Evolutionary conservation across 2,113 vertebrate species (phyloP).

Genomic region (Chrysochloris asiatica): DNA sequence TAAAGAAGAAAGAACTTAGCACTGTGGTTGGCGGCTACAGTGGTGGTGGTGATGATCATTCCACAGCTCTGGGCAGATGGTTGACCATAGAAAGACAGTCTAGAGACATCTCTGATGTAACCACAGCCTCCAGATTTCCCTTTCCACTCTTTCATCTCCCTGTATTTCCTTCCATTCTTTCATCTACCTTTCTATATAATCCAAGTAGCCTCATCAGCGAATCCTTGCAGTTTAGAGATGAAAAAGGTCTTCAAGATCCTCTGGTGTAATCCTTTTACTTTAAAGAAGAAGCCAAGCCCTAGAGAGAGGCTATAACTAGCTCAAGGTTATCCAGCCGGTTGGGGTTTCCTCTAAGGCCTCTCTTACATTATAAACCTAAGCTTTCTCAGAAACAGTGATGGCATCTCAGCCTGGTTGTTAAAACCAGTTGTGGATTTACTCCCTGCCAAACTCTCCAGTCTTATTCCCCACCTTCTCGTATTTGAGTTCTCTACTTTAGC

Average conservation of each 20-base stretch:
- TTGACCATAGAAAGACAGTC: slow-evolving; percentile 9
- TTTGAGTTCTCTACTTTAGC: slow-evolving; percentile 3
- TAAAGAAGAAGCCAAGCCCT: slow-evolving; percentile 24
- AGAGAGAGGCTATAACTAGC: slow-evolving; percentile 9
- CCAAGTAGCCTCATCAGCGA: background rate
- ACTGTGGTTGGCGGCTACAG: background rate
- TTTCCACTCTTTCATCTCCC: background rate
- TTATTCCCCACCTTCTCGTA: slow-evolving; percentile 5
- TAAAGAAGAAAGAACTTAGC: background rate
- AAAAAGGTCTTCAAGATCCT: slow-evolving; percentile 22
- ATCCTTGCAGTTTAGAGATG: slow-evolving; percentile 35
- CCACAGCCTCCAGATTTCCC: background rate
- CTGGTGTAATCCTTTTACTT: slow-evolving; percentile 9
- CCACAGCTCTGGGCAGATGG: background rate
- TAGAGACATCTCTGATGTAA: background rate
- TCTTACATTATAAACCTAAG: background rate
- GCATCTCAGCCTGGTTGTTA: background rate
- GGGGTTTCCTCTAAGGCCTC: background rate
- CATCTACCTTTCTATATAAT: background rate
- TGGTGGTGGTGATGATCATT: background rate
- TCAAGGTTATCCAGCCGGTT: background rate
- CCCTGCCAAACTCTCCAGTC: background rate
- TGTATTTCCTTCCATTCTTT: background rate
- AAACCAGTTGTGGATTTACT: slow-evolving; percentile 25
- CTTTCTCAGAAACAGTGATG: background rate